phyloP scores from a whole-genome alignment of 2,797 vertebrate genomes.

The Girardinus metallicus region DNA sequence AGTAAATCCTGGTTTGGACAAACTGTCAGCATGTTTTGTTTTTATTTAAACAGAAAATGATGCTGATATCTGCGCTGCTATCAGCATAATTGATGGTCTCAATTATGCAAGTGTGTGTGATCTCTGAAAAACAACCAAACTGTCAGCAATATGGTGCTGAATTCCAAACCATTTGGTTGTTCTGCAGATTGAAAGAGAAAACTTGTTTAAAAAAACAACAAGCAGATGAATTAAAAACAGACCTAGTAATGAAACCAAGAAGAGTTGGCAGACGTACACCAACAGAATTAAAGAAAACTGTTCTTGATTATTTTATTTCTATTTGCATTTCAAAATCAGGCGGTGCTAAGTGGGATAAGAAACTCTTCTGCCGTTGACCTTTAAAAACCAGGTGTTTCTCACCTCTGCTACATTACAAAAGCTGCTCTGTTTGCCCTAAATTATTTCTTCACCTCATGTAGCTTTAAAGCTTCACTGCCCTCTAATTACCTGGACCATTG shows the following conservation, averaged over 20 bases:
- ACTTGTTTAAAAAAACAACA: neutral
- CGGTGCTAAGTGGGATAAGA: neutral
- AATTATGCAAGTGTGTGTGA: neutral
- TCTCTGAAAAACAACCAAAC: neutral
- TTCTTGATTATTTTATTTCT: neutral
- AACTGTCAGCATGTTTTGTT: neutral
- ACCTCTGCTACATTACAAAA: neutral
- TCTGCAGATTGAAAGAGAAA: neutral
- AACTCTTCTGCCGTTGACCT: neutral
- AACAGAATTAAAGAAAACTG: neutral
- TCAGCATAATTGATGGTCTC: no score
- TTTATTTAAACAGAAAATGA: neutral
- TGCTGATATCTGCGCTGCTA: no score
- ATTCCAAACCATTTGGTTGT: neutral
- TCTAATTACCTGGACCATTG: constrained; percentile 49
- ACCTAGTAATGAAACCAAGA: neutral
- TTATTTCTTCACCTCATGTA: constrained; percentile 20
- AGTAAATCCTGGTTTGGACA: neutral
- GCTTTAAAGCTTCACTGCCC: constrained; percentile 30
- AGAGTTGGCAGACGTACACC: neutral
- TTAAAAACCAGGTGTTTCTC: neutral
- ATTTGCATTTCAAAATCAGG: neutral
- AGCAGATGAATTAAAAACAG: neutral
- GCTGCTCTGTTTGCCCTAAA: neutral
- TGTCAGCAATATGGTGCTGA: neutral